A percentile compares a stretch with the other conserved stretches of the same genome.
phyloP scores from a whole-genome alignment of 2,113 vertebrate genomes.

The Herpailurus yagouaroundi region DNA sequence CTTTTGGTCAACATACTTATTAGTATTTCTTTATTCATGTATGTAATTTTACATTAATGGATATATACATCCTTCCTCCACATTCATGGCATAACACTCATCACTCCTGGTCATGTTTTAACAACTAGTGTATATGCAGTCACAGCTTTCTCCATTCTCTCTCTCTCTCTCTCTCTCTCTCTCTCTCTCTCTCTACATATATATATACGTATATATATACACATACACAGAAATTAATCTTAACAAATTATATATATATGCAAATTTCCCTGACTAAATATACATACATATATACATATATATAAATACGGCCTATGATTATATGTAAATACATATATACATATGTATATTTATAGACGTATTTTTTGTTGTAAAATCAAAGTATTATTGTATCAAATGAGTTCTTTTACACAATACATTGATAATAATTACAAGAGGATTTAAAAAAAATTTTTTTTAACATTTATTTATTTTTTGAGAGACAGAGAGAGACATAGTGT shows the following conservation, averaged over 20 bases:
- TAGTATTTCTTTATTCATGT: not conserved
- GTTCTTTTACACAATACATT: not conserved
- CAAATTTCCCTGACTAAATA: not conserved
- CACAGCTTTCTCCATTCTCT: not conserved
- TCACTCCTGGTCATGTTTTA: not conserved
- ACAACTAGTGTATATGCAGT: not conserved
- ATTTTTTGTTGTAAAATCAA: not conserved
- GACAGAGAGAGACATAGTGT: no score
- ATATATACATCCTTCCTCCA: not conserved
- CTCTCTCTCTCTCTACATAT: not conserved
- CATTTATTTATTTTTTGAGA: no score
- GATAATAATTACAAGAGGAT: not conserved
- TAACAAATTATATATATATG: not conserved
- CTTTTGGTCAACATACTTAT: not conserved
- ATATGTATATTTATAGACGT: not conserved
- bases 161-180: no score
- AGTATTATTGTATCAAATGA: not conserved
- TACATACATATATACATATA: not conserved
- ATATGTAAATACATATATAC: not conserved
- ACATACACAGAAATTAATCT: not conserved
- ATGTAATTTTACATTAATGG: not conserved
- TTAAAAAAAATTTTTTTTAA: no score
- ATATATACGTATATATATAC: not conserved
- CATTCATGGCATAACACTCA: not conserved
- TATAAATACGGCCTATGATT: not conserved